These are phyloP conservation scores for Pandemis heparana DNA, from an alignment of 2,888 invertebrate species.

Conservation along the genomic window DNA sequence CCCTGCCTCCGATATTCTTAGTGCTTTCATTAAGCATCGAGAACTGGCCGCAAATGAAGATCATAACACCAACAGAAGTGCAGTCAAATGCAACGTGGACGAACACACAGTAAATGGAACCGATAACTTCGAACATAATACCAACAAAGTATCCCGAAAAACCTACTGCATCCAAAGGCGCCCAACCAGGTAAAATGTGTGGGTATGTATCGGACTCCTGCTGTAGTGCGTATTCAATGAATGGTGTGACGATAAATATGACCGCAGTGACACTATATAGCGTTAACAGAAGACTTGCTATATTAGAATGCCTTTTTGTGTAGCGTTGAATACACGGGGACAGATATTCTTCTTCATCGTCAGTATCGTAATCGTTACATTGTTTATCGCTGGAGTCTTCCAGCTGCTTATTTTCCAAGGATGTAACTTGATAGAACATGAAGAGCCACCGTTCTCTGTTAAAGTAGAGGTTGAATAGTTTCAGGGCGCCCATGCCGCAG, in stretches of 20 bases:
- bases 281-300: constrained; percentile 54
- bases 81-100: constrained; percentile 69
- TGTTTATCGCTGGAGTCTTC: constrained; percentile 35
- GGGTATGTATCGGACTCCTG: constrained; percentile 52
- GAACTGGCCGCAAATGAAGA: constrained; percentile 72
- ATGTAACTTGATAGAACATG: constrained; percentile 54
- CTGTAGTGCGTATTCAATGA: constrained; percentile 60
- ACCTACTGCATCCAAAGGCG: constrained; percentile 56
- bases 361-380: constrained; percentile 51
- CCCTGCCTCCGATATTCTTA: constrained; percentile 63
- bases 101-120: constrained; percentile 62
- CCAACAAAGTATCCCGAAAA: constrained; percentile 57
- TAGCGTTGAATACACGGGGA: constrained; percentile 54
- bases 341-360: constrained; percentile 48
- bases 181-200: constrained; percentile 70
- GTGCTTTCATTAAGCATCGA: constrained; percentile 59
- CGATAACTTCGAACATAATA: constrained; percentile 59
- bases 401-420: constrained; percentile 58
- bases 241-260: constrained; percentile 66
- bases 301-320: constrained; percentile 55
- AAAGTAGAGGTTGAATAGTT: constrained; percentile 58
- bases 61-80: constrained; percentile 66
- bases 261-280: constrained; percentile 62
- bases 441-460: constrained; percentile 57
- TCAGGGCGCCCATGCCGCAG: constrained; percentile 67